Conservation (phyloP, 2,888 invertebrate genomes). For the Pristionchus fissidentatus region DNA sequence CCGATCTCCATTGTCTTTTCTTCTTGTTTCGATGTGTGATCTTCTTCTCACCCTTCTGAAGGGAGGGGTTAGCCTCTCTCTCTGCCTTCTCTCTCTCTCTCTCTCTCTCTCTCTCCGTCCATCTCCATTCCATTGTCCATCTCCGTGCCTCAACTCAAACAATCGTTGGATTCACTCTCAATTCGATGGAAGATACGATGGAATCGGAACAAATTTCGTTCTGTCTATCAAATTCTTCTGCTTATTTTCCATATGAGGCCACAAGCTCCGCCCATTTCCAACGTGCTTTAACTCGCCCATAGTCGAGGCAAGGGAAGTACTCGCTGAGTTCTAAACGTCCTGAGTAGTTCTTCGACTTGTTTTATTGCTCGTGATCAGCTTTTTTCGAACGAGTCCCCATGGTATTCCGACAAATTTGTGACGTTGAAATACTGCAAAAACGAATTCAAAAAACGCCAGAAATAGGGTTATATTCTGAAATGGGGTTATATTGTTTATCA, state of each 20-base stretch:
- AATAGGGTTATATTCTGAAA: too few relatives aligned
- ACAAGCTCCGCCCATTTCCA: background rate
- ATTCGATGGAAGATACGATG: slow-evolving; percentile 7
- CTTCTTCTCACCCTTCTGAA: slow-evolving; percentile 43
- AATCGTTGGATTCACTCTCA: background rate
- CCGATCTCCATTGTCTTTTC: background rate
- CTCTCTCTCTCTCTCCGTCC: slow-evolving; percentile 19
- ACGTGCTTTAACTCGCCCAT: background rate
- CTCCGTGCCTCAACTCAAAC: slow-evolving; percentile 34
- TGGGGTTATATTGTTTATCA: too few relatives aligned
- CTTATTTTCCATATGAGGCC: background rate
- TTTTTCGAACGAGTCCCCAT: too few relatives aligned
- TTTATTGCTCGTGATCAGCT: too few relatives aligned
- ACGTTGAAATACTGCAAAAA: too few relatives aligned
- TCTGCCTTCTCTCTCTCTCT: background rate
- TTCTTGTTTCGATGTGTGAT: slow-evolving; percentile 12
- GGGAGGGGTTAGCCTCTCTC: background rate
- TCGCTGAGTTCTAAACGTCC: too few relatives aligned
- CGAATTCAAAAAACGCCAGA: too few relatives aligned
- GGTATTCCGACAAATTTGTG: too few relatives aligned
- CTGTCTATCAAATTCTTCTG: too few relatives aligned
- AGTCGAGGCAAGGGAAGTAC: too few relatives aligned
- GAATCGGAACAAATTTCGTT: too few relatives aligned
- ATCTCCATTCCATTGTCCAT: slow-evolving; percentile 27
- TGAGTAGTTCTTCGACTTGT: too few relatives aligned